phyloP scores from a whole-genome alignment of 2,888 invertebrate genomes.

The Noctuana brunneofusca region DNA sequence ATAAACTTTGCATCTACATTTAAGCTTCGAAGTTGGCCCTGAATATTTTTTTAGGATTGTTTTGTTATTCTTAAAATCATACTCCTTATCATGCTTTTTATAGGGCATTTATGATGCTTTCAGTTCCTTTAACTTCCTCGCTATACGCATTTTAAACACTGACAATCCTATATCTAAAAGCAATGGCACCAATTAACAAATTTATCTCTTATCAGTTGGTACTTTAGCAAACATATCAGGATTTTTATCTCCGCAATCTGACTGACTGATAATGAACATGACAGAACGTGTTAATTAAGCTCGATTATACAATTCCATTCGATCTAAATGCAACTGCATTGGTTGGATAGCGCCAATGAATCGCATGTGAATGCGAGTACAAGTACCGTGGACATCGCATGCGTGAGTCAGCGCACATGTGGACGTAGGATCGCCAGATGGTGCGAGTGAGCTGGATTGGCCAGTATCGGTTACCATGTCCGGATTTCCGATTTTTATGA shows the following conservation, averaged over 20 bases:
- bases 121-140: too few species aligned
- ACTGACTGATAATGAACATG: conserved; percentile 6
- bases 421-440: conserved; percentile 62
- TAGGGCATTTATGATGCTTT: too few species aligned
- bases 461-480: conserved; percentile 34
- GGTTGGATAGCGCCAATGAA: conserved; percentile 52
- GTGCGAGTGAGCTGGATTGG: conserved; percentile 31
- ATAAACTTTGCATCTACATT: too few species aligned
- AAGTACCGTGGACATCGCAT: conserved; percentile 36
- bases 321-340: conserved; percentile 53
- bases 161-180: too few species aligned
- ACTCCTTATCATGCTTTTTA: too few species aligned
- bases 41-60: too few species aligned
- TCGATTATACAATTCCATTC: conserved; percentile 61
- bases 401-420: conserved; percentile 79
- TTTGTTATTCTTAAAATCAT: too few species aligned
- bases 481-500: conserved; percentile 33
- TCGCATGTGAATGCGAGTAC: conserved; percentile 43
- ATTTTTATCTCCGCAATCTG: conserved; percentile 25
- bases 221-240: conserved; percentile 6
- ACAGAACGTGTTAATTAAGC: conserved; percentile 47
- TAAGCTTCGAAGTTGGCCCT: too few species aligned
- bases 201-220: not conserved
- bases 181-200: not conserved
- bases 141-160: too few species aligned